Evolutionary conservation across 2,113 vertebrate species (phyloP), one percentile per base, ranked within the genome.

Genomic region (Pontoporia blainvillei): DNA sequence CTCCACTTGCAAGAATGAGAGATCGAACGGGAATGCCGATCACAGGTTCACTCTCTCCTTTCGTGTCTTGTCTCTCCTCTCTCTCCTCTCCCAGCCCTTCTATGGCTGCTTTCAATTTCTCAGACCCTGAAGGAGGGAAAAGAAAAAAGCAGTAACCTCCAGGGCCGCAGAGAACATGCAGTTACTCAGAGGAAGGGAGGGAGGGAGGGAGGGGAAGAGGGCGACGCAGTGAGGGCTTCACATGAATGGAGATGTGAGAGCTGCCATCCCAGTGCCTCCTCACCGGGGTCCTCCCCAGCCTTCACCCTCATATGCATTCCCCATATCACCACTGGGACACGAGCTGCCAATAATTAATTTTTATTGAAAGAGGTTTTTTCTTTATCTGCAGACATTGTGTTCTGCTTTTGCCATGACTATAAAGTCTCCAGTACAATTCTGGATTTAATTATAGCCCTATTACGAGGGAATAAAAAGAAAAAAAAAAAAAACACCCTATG

Each of bases 361-460:
- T 98, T 90, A 98, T 69, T 96, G 92, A 97, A 98, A 97, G 57
- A 96, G 96, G 3, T 39, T 41, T 11, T 11, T 64, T 71, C 87
- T 96, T 86, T 97, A 71, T 98, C 97, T 98, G 97, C 83, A 98
- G 97, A 97, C 81, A 98, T 81, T 94, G 89, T 96, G 61, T 97
- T 98, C 98, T 97, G 96, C 95, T 97, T 98, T 98, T 98, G 97
- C 95, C 73, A 76, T 97, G 96, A 98, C 84, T 96, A 98, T 96
- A 97, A 97, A 97, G 88, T 98, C 97, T 95, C 94, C 66, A 94
- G 92, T 95, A 98, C 20, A 29, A 86, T 97, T 98, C 97, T 94
- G 97, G 97, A 97, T 97, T 97, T 98, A 98, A 98, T 98, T 98
- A 98, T 83, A 97, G 91, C 39, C 72, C 67, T 97, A 73, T 97